Percentiles rank a stretch among this genome's conserved stretches.
These are phyloP conservation scores for Perodicticus potto DNA, from an alignment of 2,797 vertebrate species.

Conservation along the genomic window DNA sequence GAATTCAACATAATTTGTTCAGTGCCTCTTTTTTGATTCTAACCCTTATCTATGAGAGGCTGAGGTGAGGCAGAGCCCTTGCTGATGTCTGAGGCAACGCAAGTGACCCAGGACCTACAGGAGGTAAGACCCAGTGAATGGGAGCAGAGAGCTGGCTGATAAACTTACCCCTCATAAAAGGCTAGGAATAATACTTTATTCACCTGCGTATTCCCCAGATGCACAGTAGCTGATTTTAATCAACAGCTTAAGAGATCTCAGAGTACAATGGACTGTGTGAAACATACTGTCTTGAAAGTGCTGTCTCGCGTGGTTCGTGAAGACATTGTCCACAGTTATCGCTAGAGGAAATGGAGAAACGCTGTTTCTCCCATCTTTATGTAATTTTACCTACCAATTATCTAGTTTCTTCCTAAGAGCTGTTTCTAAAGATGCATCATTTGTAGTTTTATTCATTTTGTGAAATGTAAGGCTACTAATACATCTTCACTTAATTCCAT, in stretches of 20 bases:
- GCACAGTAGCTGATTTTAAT: not conserved
- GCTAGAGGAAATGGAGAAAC: not conserved
- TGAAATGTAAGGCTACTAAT: slow-evolving; percentile 15
- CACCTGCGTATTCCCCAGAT: not conserved
- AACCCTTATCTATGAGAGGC: not conserved
- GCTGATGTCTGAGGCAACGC: not conserved
- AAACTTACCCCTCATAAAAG: not conserved
- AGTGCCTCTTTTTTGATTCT: not conserved
- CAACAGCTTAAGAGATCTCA: not conserved
- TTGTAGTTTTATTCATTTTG: slow-evolving; percentile 50
- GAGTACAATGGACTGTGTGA: not conserved
- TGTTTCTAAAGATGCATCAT: slow-evolving; percentile 33
- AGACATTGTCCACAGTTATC: not conserved
- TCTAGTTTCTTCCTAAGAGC: not conserved
- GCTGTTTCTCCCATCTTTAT: not conserved
- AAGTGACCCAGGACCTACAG: not conserved
- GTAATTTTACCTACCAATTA: not conserved
- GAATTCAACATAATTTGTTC: not conserved
- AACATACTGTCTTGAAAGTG: not conserved
- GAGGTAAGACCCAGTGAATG: not conserved
- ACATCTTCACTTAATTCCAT: slow-evolving; percentile 37
- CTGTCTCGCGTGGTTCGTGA: not conserved
- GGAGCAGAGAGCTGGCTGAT: not conserved
- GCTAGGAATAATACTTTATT: not conserved
- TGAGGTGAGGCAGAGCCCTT: not conserved